phyloP scores from a whole-genome alignment of 2,888 invertebrate species.

The Nycteola revayana region DNA sequence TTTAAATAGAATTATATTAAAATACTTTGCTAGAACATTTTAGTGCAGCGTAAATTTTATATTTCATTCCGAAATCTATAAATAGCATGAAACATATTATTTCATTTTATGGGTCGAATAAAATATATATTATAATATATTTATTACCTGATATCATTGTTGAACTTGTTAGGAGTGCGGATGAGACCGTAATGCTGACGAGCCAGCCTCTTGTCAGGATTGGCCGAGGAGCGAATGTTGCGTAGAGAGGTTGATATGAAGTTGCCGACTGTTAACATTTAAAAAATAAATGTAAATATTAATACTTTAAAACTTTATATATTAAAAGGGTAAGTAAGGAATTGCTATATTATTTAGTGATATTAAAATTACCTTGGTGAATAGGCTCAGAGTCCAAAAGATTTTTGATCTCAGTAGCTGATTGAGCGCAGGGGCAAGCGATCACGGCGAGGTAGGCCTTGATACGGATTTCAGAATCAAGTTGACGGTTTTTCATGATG shows the following conservation, averaged over 20 bases:
- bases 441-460: conserved; percentile 90
- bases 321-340: no score
- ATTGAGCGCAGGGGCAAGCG: conserved; percentile 86
- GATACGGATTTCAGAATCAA: conserved; percentile 94
- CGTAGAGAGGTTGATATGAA: conserved; percentile 92
- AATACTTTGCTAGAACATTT: no score
- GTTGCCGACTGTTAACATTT: conserved; percentile 89
- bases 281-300: no score
- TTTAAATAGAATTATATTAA: no score
- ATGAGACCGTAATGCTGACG: conserved; percentile 78
- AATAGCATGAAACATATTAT: no score
- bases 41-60: no score
- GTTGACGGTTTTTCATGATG: conserved; percentile 86
- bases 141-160: conserved; percentile 87
- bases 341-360: no score
- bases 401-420: conserved; percentile 87
- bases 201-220: conserved; percentile 85
- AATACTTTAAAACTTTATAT: no score
- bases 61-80: no score
- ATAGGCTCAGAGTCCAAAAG: conserved; percentile 88
- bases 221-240: conserved; percentile 89
- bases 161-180: conserved; percentile 78
- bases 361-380: conserved; percentile 89
- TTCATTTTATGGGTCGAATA: no score
- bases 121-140: no score